These are phyloP conservation scores for Anodontia alba DNA, from an alignment of 2,888 invertebrate genomes.

Conservation along the genomic window DNA sequence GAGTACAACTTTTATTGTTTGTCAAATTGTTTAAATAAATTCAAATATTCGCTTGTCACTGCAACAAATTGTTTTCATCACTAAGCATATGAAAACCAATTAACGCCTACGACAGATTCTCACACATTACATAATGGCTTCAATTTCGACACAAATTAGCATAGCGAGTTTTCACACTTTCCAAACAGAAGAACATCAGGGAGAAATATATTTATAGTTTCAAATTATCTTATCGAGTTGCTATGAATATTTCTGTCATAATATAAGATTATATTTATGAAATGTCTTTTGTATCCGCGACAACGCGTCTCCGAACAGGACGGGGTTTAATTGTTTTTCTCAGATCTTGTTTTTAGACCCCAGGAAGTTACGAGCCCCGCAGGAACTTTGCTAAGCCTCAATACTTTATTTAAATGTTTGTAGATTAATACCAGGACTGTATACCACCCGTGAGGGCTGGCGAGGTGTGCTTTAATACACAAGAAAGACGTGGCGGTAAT, in stretches of 20 bases:
- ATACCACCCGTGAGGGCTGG: conserved; percentile 58
- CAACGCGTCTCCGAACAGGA: conserved; percentile 52
- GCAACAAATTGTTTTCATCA: conserved; percentile 5
- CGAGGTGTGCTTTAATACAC: conserved; percentile 54
- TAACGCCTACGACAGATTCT: conserved; percentile 16
- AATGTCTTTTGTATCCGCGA: conserved; percentile 45
- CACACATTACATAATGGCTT: conserved; percentile 17
- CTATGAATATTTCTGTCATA: conserved; percentile 58
- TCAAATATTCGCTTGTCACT: conserved; percentile 11
- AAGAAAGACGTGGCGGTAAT: conserved; percentile 53
- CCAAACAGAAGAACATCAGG: not conserved
- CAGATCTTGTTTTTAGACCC: conserved; percentile 59
- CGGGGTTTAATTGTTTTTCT: conserved; percentile 65
- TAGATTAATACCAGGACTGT: conserved; percentile 54
- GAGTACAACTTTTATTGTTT: too few species aligned
- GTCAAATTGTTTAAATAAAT: too few species aligned
- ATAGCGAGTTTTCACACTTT: conserved; percentile 20
- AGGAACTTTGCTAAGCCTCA: conserved; percentile 49
- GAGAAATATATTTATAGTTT: conserved; percentile 26
- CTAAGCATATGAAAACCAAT: conserved; percentile 18
- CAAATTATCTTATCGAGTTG: conserved; percentile 21
- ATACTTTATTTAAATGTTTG: conserved; percentile 60
- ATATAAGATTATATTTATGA: conserved; percentile 64
- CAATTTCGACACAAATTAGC: conserved; percentile 18
- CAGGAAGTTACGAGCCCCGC: conserved; percentile 53